phyloP scores from a whole-genome alignment of 1,140 invertebrate genomes.

The Platorchestia sp. region DNA sequence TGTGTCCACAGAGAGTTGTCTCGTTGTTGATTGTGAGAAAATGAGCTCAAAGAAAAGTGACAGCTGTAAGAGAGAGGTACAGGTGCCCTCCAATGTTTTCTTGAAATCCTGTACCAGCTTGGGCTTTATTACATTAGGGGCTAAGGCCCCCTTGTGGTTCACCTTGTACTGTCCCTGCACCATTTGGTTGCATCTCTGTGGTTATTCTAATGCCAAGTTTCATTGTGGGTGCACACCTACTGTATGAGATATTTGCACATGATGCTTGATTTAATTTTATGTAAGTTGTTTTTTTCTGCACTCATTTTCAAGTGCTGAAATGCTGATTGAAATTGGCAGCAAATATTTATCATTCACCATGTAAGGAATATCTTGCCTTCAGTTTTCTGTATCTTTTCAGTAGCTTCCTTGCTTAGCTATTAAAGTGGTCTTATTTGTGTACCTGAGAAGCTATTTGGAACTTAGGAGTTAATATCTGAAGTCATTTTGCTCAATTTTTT shows the following conservation, averaged over 20 bases:
- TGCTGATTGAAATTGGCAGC: background rate
- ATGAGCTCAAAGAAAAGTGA: conserved; percentile 54
- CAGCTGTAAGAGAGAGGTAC: conserved; percentile 52
- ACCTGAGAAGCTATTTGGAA: background rate
- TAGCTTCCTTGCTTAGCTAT: background rate
- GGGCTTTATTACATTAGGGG: conserved; percentile 1
- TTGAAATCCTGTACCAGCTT: background rate
- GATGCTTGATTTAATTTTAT: background rate
- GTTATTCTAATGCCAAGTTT: background rate
- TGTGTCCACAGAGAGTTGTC: conserved; percentile 36
- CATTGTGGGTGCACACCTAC: background rate
- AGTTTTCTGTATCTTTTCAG: background rate
- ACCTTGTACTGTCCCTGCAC: background rate
- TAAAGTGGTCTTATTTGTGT: background rate
- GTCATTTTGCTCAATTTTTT: background rate
- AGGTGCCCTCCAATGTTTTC: conserved; percentile 26
- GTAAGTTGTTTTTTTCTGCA: background rate
- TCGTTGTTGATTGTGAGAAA: conserved; percentile 37
- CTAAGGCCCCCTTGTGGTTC: background rate
- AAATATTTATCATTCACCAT: background rate
- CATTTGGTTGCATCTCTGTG: background rate
- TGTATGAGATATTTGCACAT: background rate
- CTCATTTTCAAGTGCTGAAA: background rate
- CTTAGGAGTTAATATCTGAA: background rate
- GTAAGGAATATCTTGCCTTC: background rate